A percentile compares a stretch with the other conserved stretches of the same genome.
These are phyloP conservation scores for Sebastes elongatus DNA, from an alignment of 2,797 vertebrate genomes.

Conservation along the genomic window DNA sequence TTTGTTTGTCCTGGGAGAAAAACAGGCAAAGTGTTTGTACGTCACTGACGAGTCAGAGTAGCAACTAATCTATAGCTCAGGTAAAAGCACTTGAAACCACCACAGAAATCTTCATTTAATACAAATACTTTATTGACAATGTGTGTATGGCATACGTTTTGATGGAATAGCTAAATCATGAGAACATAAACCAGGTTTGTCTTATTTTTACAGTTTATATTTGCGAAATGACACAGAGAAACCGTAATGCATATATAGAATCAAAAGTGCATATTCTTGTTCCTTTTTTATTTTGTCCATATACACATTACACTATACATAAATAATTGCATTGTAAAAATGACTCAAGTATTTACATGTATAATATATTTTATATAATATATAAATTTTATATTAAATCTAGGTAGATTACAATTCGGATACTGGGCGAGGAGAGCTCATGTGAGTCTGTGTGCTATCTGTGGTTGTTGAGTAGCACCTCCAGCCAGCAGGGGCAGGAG, in stretches of 20 bases:
- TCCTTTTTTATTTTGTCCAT: slow-evolving; percentile 88
- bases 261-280: slow-evolving; percentile 96
- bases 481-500: slow-evolving; percentile 97
- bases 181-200: slow-evolving; percentile 85
- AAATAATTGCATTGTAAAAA: slow-evolving; percentile 99
- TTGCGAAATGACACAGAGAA: slow-evolving; percentile 89
- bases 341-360: slow-evolving; percentile 99
- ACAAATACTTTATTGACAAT: slow-evolving; percentile 98
- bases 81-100: slow-evolving; percentile 27
- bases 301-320: slow-evolving; percentile 99
- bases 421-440: slow-evolving; percentile 69
- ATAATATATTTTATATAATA: slow-evolving; percentile 99
- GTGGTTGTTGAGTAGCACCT: slow-evolving; percentile 93
- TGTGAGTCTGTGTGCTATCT: slow-evolving; percentile 80
- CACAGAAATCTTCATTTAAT: slow-evolving; percentile 77
- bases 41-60: background rate
- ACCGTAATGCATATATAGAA: slow-evolving; percentile 86
- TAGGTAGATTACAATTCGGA: slow-evolving; percentile 96
- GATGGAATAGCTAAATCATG: slow-evolving; percentile 86
- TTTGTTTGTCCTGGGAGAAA: background rate
- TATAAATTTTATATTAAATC: slow-evolving; percentile 97
- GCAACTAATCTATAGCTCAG: background rate
- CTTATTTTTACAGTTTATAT: slow-evolving; percentile 87
- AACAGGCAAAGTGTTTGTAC: background rate
- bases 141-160: slow-evolving; percentile 87